phyloP scores from a whole-genome alignment of 1,140 invertebrate species.

The Heliconius nattereri region DNA sequence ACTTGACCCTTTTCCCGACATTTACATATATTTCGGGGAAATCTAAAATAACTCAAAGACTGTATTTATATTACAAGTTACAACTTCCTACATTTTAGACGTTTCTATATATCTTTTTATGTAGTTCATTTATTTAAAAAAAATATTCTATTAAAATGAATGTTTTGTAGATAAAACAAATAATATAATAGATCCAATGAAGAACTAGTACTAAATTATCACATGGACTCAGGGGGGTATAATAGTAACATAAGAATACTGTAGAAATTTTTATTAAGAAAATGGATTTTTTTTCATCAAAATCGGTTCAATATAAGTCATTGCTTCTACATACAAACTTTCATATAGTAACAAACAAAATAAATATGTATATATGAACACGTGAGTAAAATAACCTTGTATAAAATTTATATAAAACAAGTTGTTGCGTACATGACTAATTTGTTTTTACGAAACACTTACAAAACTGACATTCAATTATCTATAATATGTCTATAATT shows the following conservation, averaged over 20 bases:
- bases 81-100: not conserved
- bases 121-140: no score
- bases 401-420: slow-evolving; percentile 1
- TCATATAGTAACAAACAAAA: not conserved
- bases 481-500: not conserved
- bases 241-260: no score
- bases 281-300: no score
- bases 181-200: no score
- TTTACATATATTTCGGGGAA: not conserved
- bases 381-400: not conserved
- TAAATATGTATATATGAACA: not conserved
- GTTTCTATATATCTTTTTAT: no score
- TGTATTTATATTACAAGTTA: not conserved
- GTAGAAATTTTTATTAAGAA: no score
- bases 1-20: not conserved
- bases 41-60: not conserved
- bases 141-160: no score
- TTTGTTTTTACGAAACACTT: slow-evolving; percentile 11
- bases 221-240: no score
- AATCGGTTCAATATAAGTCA: no score
- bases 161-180: no score
- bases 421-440: slow-evolving; percentile 1
- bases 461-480: slow-evolving; percentile 5
- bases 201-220: no score
- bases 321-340: not conserved